Percentiles rank a stretch among this genome's conserved stretches.
Evolutionary conservation across 2,888 invertebrate genomes (phyloP).

Genomic region (Masnerella sp.): DNA sequence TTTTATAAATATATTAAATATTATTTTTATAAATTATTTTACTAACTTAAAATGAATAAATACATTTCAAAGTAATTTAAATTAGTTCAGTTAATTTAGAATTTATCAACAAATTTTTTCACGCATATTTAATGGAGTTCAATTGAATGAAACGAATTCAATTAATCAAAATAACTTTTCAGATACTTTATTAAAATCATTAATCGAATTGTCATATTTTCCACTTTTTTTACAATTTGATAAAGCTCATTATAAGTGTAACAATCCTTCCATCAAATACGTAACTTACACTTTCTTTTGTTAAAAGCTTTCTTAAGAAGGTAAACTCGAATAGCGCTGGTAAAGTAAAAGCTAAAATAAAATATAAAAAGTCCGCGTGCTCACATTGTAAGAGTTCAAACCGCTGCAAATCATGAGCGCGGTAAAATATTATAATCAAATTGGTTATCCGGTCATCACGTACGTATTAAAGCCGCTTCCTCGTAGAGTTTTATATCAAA

Average conservation of each 20-base stretch:
- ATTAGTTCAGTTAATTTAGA: no score
- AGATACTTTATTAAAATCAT: no score
- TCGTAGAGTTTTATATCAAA: slow-evolving; percentile 1
- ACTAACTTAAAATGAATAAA: no score
- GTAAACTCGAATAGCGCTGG: slow-evolving; percentile 16
- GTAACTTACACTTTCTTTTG: slow-evolving; percentile 38
- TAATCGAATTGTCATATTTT: no score
- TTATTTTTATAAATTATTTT: no score
- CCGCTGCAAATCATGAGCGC: not conserved
- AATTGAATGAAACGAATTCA: no score
- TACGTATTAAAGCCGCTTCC: slow-evolving; percentile 1
- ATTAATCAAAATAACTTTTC: no score
- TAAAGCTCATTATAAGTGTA: slow-evolving; percentile 15
- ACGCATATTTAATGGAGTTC: no score
- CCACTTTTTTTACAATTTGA: not conserved
- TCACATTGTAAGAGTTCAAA: slow-evolving; percentile 12
- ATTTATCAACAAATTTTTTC: no score
- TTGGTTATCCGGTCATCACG: slow-evolving; percentile 7
- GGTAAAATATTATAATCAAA: slow-evolving; percentile 22
- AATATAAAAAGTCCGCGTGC: not conserved
- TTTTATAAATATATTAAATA: no score
- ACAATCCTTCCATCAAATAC: slow-evolving; percentile 12
- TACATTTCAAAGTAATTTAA: no score
- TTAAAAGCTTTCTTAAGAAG: slow-evolving; percentile 42
- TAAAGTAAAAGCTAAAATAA: slow-evolving; percentile 19